Evolutionary conservation across 1,140 invertebrate genomes (phyloP).

Genomic region (Agrypnia vestita): DNA sequence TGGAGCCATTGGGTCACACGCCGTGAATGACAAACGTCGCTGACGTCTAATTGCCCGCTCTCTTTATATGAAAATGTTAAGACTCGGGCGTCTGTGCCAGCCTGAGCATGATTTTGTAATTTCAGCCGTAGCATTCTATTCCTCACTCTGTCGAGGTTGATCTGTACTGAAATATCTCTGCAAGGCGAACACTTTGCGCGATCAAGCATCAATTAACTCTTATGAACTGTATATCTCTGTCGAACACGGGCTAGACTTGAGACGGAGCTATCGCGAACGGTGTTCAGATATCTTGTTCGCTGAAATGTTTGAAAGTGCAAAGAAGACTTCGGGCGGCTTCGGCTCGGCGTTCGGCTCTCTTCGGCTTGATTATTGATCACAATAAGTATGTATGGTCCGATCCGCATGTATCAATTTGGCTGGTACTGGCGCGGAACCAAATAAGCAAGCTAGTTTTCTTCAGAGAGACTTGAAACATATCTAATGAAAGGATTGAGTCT

Average conservation of each 20-base stretch:
- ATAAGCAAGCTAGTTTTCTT: no score
- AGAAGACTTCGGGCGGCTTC: conserved; percentile 43
- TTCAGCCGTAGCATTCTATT: conserved; percentile 15
- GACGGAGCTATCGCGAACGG: not conserved
- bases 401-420: not conserved
- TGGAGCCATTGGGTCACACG: no score
- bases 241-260: not conserved
- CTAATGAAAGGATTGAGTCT: no score
- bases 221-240: conserved; percentile 8
- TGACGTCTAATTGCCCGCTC: no score
- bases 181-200: conserved; percentile 23
- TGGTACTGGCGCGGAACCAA: no score
- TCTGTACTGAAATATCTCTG: conserved; percentile 35
- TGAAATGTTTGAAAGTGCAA: conserved; percentile 9
- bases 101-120: not conserved
- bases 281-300: conserved; percentile 39
- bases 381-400: conserved; percentile 42
- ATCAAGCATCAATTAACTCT: conserved; percentile 26
- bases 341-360: conserved; percentile 39
- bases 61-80: no score
- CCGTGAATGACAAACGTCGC: no score
- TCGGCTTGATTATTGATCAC: conserved; percentile 59
- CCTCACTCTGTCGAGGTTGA: conserved; percentile 9
- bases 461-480: no score
- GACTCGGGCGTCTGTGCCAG: no score